Evolutionary conservation across 2,113 vertebrate species (phyloP), one percentile per base, ranked within the genome.

Genomic region (Diadophis punctatus): DNA sequence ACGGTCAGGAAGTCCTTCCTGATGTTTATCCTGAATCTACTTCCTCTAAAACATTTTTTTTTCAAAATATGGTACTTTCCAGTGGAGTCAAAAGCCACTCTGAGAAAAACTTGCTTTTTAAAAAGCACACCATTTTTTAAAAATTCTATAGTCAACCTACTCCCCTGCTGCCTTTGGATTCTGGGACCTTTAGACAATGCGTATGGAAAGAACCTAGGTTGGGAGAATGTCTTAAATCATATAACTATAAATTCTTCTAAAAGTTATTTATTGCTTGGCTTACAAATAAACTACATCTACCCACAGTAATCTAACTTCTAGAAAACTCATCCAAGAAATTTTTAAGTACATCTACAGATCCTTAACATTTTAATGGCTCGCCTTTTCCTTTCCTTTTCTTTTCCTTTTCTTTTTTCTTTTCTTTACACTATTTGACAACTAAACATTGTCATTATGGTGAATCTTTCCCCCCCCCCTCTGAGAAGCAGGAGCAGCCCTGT

Each of bases 391-490:
- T 0, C 16, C 52, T 53, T 87, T 92, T 1, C 14, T 39, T 0
- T 53, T 1, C 52, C 22, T 23, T 86, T 92, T 92, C 94, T 0
- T 16, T 43, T 0, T 22, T 1, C 55, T 56, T 87, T 91, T 1
- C 27, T 63, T 34, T 0, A 86, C 94, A 93, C 68, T 58, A 68
- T 74, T 20, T 93, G 89, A 34, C 39, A 91, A 60, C 25, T 92
- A 60, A 94, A 89, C 88, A 8, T 86, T 48, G 23, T 87, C 3
- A 90, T 68, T 60, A n/a, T 88, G 91, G 55, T 89, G 93, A 95
- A 91, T 84, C 43, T 95, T 23, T 25, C 14, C 2, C 3, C 7
- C 3, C 86, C 6, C 90, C n/a, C n/a, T 91, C 25, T 5, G 80
- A 49, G 49, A 46, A 95, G 93, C 95, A 90, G 22, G 58, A 68